Percentiles rank a stretch among this genome's conserved stretches.
These are phyloP conservation scores for Geotrypetes seraphini DNA, from an alignment of 2,797 vertebrate genomes.

Conservation along the genomic window DNA sequence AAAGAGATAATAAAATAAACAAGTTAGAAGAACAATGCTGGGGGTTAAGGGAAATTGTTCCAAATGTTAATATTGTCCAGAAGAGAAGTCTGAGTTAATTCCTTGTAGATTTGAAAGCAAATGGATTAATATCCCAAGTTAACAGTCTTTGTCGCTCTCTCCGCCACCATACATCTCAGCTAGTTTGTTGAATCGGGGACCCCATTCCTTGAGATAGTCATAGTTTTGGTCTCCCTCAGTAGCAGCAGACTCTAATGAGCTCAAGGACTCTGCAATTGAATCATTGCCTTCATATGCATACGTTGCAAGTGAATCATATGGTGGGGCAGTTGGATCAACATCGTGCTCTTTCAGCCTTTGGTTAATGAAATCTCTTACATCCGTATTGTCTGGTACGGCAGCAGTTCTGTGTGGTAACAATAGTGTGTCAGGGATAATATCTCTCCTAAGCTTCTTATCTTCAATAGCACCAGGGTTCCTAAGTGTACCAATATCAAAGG, in stretches of 20 bases:
- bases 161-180: slow-evolving; percentile 95
- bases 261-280: slow-evolving; percentile 88
- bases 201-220: slow-evolving; percentile 94
- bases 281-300: slow-evolving; percentile 92
- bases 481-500: slow-evolving; percentile 94
- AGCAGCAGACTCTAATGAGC: slow-evolving; percentile 82
- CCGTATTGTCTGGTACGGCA: slow-evolving; percentile 81
- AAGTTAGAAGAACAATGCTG: slow-evolving; percentile 43
- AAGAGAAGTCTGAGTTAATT: slow-evolving; percentile 41
- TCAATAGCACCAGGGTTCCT: slow-evolving; percentile 88
- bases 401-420: slow-evolving; percentile 84
- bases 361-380: slow-evolving; percentile 91
- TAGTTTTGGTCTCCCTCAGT: slow-evolving; percentile 93
- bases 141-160: slow-evolving; percentile 78
- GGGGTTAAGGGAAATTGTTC: slow-evolving; percentile 51
- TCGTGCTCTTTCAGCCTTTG: slow-evolving; percentile 89
- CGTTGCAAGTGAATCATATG: slow-evolving; percentile 94
- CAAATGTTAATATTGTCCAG: slow-evolving; percentile 46
- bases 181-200: slow-evolving; percentile 87
- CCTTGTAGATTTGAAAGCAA: slow-evolving; percentile 7
- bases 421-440: slow-evolving; percentile 87
- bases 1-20: slow-evolving; percentile 49
- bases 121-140: slow-evolving; percentile 30
- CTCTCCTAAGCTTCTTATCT: slow-evolving; percentile 84
- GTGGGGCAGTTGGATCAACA: slow-evolving; percentile 80